A percentile compares a stretch with the other conserved stretches of the same genome.
These are phyloP conservation scores for Raja brachyura DNA, from an alignment of 2,113 vertebrate genomes.

Conservation along the genomic window DNA sequence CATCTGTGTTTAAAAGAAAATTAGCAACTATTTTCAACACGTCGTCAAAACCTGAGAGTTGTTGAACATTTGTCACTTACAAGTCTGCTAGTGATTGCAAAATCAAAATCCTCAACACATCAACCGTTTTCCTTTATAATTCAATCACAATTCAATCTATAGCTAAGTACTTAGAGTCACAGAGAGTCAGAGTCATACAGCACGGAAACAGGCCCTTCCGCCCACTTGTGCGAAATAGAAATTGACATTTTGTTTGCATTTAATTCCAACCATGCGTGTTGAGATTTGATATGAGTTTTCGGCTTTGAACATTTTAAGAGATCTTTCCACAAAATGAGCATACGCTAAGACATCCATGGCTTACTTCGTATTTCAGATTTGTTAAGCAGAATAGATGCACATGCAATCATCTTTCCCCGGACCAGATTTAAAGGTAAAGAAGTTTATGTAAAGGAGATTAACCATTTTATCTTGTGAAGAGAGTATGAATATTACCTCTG, in stretches of 20 bases:
- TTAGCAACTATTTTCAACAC: not conserved
- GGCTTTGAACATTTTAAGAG: not conserved
- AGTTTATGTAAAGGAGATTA: not conserved
- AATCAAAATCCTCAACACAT: not conserved
- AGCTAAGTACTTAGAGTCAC: not conserved
- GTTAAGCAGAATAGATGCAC: not conserved
- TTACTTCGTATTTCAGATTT: not conserved
- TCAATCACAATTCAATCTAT: not conserved
- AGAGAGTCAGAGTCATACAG: no score
- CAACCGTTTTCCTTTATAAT: not conserved
- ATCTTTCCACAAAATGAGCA: not conserved
- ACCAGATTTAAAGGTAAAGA: not conserved
- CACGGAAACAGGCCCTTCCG: no score
- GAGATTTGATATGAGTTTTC: not conserved
- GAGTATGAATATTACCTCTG: not conserved
- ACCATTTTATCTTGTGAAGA: not conserved
- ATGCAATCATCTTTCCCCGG: not conserved
- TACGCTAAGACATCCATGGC: not conserved
- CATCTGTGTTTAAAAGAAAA: not conserved
- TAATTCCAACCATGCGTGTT: not conserved
- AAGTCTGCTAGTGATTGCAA: not conserved
- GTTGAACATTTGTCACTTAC: not conserved
- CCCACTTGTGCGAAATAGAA: not conserved
- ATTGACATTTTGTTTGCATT: not conserved
- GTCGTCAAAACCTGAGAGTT: not conserved